Conservation (phyloP, 2,113 vertebrate species). For the Notothenia rossii region DNA sequence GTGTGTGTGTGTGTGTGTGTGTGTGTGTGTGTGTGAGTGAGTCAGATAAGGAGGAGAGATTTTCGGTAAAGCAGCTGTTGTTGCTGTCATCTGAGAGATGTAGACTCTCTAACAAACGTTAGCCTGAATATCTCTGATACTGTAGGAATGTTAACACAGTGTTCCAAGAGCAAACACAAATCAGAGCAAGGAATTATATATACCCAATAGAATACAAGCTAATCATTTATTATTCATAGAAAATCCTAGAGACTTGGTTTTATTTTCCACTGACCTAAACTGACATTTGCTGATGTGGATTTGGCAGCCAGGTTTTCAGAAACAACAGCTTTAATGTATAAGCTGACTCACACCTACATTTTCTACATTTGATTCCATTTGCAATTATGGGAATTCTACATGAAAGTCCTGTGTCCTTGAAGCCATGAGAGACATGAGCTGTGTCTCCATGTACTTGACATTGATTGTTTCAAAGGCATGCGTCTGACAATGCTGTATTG, state of each 20-base stretch:
- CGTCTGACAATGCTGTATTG: too few species aligned
- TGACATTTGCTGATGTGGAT: background rate
- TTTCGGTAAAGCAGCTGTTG: conserved; percentile 23
- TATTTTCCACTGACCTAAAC: conserved; percentile 1
- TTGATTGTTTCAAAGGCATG: too few species aligned
- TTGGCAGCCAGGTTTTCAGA: background rate
- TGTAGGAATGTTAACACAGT: conserved; percentile 6
- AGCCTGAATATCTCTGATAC: background rate
- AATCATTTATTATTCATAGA: background rate
- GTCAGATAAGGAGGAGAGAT: conserved; percentile 19
- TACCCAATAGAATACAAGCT: background rate
- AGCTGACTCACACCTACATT: background rate
- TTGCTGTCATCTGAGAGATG: conserved; percentile 34
- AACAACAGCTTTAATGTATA: background rate
- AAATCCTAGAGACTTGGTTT: background rate
- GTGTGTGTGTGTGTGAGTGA: conserved; percentile 21
- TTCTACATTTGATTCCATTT: too few species aligned
- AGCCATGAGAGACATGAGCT: too few species aligned
- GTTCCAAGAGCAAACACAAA: background rate
- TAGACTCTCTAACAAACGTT: conserved; percentile 27
- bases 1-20: conserved; percentile 22
- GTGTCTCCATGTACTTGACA: too few species aligned
- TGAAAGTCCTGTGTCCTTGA: too few species aligned
- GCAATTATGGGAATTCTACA: too few species aligned
- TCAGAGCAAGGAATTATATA: background rate